A percentile compares a stretch with the other conserved stretches of the same genome.
Evolutionary conservation across 2,113 vertebrate genomes (phyloP).

Genomic region (Sylvia atricapilla): DNA sequence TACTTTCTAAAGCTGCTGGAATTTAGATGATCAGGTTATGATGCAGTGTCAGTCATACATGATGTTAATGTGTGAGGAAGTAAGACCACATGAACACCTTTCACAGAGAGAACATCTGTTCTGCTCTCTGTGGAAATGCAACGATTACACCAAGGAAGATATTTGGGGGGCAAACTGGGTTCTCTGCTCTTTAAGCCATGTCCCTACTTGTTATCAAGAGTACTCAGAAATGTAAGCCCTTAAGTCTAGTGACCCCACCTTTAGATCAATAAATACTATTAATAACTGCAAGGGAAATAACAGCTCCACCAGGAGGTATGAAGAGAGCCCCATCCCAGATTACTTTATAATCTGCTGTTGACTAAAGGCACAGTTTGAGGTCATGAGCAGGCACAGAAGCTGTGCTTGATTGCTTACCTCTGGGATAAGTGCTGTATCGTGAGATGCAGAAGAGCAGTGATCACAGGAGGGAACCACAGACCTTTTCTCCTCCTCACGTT

Average conservation of each 20-base stretch:
- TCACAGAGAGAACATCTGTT: not conserved
- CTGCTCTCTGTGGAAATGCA: not conserved
- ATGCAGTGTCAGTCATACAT: not conserved
- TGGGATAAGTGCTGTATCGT: not conserved
- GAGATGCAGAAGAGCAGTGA: not conserved
- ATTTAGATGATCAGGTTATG: not conserved
- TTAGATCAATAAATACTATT: not conserved
- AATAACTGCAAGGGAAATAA: not conserved
- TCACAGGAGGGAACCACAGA: not conserved
- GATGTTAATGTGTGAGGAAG: fast-evolving
- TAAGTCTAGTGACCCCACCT: not conserved
- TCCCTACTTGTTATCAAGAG: not conserved
- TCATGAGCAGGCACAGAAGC: not conserved
- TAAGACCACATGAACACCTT: fast-evolving
- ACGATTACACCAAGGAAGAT: not conserved
- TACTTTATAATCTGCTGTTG: not conserved
- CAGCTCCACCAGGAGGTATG: not conserved
- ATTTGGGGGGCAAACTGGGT: not conserved
- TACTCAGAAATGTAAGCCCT: not conserved
- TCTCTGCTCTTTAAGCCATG: fast-evolving
- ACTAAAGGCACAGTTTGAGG: not conserved
- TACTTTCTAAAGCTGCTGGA: not conserved
- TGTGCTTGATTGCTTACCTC: not conserved
- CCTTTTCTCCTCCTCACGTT: not conserved
- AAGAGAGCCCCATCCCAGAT: not conserved